Evolutionary conservation across 2,888 invertebrate genomes (phyloP).

Genomic region (Dolomedes plantarius): DNA sequence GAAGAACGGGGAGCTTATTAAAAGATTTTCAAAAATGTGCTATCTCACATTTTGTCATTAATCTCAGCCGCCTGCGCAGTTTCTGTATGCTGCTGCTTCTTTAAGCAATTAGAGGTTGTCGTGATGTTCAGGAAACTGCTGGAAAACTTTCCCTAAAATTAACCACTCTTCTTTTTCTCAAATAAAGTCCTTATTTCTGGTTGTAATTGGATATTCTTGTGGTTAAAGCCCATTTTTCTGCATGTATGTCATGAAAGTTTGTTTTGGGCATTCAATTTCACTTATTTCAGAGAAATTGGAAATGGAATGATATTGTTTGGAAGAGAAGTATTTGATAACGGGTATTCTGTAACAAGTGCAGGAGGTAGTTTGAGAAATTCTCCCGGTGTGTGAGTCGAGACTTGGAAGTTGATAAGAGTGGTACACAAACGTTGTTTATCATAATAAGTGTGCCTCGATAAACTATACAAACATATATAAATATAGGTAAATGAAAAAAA

Average conservation of each 20-base stretch:
- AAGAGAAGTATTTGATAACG: no score
- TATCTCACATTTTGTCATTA: conserved; percentile 57
- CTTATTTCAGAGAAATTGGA: not conserved
- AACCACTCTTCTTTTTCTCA: not conserved
- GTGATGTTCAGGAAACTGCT: conserved; percentile 13
- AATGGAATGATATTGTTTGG: no score
- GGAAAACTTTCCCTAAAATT: conserved; percentile 24
- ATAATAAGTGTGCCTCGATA: no score
- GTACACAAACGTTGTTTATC: no score
- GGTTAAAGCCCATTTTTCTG: not conserved
- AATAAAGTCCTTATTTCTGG: not conserved
- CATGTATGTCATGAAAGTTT: not conserved
- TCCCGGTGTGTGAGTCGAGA: no score
- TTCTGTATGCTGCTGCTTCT: conserved; percentile 27
- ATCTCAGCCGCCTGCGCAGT: conserved; percentile 28
- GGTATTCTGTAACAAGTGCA: no score
- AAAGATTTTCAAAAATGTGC: conserved; percentile 65
- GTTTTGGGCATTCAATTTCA: not conserved
- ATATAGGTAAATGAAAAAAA: no score
- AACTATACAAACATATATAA: no score
- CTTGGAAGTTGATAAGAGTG: no score
- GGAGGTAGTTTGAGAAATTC: no score
- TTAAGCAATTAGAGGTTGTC: conserved; percentile 44
- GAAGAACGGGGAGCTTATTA: conserved; percentile 55
- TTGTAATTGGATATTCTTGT: conserved; percentile 23